Base-by-base conservation (phyloP, 1,140 invertebrate species). In the Polypedilum pembai region DNA sequence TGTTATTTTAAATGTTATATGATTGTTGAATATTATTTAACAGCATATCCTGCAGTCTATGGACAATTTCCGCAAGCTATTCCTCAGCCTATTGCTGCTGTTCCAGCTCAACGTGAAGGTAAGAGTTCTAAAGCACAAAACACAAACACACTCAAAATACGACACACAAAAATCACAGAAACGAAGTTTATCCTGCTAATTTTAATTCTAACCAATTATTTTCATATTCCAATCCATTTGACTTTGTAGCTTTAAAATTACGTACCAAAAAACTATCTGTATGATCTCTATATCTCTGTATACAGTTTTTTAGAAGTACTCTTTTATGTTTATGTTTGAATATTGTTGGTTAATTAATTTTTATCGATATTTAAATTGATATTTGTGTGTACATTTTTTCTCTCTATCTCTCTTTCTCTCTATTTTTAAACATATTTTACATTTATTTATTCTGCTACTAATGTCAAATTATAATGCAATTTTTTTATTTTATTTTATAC, bases 51-150 rank as follows among this genome's bases (percentile, higher is more conserved):
- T 83, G 91, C 94, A 84, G 92, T 95, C 82, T 96, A 96, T 86
- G 92, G 93, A 82, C 94, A 96, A 88, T 94, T 95, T 86, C 93
- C 95, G 85, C 94, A 96, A 88, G 92, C 94, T 80, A 91, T 96
- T 81, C 91, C 93, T 81, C 93, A 94, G 84, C 93, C 94, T 83
- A 90, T 95, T 86, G 90, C 92, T 79, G 90, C 93, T 79, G 91
- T 95, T 79, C 90, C 93, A 75, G 90, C 92, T 81, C 94, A 95
- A 85, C 93, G 94, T 88, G 94, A 96, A 93, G 94, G 94, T 95
- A 94, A 94, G 90, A 85, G 79, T 79, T 73, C 17, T 18, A n/a
- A n/a, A 69, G 8, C 17, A 18, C 8, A 21, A 69, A 69, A 69
- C n/a, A n/a, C n/a, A 21, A 20, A 21, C 41, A 69, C 40, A 41